Evolutionary conservation across 1,140 invertebrate species (phyloP).

Genomic region (Metaphire vulgaris): DNA sequence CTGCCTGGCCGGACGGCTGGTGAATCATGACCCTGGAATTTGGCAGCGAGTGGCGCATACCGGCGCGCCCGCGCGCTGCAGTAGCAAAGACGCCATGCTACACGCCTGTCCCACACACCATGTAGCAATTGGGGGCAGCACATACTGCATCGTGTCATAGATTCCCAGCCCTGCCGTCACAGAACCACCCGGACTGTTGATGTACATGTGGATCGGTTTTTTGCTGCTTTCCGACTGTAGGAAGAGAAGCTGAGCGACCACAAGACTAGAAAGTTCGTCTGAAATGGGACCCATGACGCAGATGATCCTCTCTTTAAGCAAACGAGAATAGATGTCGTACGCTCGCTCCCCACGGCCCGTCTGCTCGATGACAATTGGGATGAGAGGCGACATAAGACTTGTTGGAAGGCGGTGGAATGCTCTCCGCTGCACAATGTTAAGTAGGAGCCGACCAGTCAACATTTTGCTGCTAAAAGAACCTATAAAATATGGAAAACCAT

Average conservation of each 20-base stretch:
- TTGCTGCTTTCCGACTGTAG: conserved; percentile 92
- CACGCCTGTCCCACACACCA: conserved; percentile 82
- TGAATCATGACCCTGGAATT: conserved; percentile 99
- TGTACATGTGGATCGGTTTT: conserved; percentile 98
- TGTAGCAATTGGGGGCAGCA: conserved; percentile 89
- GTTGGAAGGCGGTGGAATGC: not conserved
- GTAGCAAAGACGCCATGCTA: conserved; percentile 92
- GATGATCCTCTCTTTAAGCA: conserved; percentile 88
- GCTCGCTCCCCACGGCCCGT: conserved; percentile 83
- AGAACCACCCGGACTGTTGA: conserved; percentile 78
- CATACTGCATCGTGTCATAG: conserved; percentile 99
- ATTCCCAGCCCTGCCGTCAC: conserved; percentile 96
- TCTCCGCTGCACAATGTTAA: not conserved
- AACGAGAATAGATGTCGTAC: conserved; percentile 90
- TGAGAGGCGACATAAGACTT: conserved; percentile 32
- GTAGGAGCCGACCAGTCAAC: not conserved
- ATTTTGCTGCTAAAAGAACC: too few relatives aligned
- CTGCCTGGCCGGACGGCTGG: conserved; percentile 89
- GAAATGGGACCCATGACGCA: conserved; percentile 81
- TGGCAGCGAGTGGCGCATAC: conserved; percentile 90
- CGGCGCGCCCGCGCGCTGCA: conserved; percentile 76
- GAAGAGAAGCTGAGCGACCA: conserved; percentile 88
- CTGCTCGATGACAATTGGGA: conserved; percentile 91
- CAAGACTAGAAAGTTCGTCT: conserved; percentile 76
- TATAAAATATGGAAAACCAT: too few relatives aligned